Percentiles rank a stretch among this genome's conserved stretches.
phyloP scores from a whole-genome alignment of 2,797 vertebrate species.

The Neostethus bicornis region DNA sequence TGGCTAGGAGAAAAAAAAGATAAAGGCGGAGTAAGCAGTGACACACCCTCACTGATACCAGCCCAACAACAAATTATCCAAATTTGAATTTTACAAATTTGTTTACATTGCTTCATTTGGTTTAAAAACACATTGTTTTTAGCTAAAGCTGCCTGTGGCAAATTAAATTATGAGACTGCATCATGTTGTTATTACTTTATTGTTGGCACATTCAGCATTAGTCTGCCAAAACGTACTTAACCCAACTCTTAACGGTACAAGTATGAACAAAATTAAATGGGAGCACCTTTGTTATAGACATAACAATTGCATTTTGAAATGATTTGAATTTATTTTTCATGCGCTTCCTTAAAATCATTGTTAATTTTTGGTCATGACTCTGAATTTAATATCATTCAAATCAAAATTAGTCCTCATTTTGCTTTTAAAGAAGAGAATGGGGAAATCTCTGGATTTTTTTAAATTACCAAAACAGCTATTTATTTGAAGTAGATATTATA shows the following conservation, averaged over 20 bases:
- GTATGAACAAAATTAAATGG: no score
- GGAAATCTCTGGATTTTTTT: background rate
- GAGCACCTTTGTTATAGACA: no score
- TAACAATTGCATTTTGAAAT: no score
- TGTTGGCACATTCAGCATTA: no score
- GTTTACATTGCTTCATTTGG: no score
- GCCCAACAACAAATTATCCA: background rate
- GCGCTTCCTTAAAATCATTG: background rate
- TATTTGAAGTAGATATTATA: no score
- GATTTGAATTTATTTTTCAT: no score
- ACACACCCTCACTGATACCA: background rate
- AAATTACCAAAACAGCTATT: background rate
- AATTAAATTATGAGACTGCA: background rate
- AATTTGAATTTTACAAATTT: background rate
- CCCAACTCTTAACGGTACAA: no score
- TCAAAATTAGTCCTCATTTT: background rate
- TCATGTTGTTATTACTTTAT: background rate
- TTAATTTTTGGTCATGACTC: background rate
- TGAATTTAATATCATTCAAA: background rate
- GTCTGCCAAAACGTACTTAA: no score
- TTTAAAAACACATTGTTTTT: no score
- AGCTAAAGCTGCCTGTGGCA: no score
- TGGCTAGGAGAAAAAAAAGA: conserved; percentile 55
- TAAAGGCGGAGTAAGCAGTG: conserved; percentile 48
- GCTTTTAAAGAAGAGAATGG: background rate